These are phyloP conservation scores for Syndactyla subalaris DNA, from an alignment of 2,797 vertebrate genomes.

Conservation along the genomic window DNA sequence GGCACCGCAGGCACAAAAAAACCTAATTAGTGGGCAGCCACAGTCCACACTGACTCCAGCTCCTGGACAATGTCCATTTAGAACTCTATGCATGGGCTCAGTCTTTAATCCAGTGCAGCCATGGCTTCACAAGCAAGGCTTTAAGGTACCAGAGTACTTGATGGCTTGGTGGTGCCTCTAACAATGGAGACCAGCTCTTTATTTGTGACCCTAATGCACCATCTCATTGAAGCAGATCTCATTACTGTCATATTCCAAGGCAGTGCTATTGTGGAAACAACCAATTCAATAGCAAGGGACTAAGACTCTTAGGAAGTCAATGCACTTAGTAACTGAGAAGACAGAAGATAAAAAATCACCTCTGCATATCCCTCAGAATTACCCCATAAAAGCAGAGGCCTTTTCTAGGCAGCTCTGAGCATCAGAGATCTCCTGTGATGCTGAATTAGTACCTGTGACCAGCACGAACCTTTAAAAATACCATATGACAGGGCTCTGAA, in stretches of 20 bases:
- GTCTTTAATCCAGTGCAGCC: neutral
- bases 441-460: neutral
- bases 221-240: neutral
- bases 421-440: neutral
- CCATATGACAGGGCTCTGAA: neutral
- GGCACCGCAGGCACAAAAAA: neutral
- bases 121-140: neutral
- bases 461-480: neutral
- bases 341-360: neutral
- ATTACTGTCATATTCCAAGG: neutral
- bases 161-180: neutral
- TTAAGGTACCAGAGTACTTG: neutral
- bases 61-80: neutral
- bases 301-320: neutral
- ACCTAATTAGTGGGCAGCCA: neutral
- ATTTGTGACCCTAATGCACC: neutral
- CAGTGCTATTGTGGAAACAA: neutral
- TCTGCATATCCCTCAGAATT: neutral
- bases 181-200: neutral
- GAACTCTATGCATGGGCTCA: neutral
- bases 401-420: neutral
- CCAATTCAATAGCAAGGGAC: neutral
- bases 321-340: neutral
- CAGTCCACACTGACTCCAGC: neutral
- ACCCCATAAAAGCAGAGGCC: neutral